Conservation (phyloP, 2,797 vertebrate species). For the Otus scops region DNA sequence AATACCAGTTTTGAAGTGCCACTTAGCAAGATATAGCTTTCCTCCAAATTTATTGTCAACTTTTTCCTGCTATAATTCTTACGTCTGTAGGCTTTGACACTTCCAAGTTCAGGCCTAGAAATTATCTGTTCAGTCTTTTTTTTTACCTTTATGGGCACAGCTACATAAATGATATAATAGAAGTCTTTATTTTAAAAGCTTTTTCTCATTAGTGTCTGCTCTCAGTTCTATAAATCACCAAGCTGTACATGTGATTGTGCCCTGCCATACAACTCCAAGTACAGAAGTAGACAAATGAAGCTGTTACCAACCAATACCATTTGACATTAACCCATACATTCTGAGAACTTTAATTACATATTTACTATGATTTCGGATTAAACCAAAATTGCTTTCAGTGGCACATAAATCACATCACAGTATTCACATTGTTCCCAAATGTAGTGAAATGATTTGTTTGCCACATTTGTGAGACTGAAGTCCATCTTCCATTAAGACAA, state of each 20-base stretch:
- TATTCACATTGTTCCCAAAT: neutral
- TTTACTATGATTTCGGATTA: constrained; percentile 15
- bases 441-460: neutral
- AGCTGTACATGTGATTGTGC: neutral
- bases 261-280: neutral
- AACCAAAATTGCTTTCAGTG: neutral
- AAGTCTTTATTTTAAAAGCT: constrained; percentile 50
- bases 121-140: neutral
- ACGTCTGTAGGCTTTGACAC: neutral
- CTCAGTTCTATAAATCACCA: constrained; percentile 14
- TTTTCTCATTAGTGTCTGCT: constrained; percentile 41
- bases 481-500: neutral
- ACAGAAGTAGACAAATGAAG: constrained; percentile 19
- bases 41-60: neutral
- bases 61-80: neutral
- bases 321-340: constrained; percentile 20
- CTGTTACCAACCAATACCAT: neutral
- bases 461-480: neutral
- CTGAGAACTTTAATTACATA: constrained; percentile 22
- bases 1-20: neutral
- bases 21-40: neutral
- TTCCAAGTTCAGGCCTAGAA: neutral
- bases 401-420: constrained; percentile 9
- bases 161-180: neutral
- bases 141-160: neutral